Conservation (phyloP, 2,113 vertebrate genomes). For the Cynopterus brachyotis region DNA sequence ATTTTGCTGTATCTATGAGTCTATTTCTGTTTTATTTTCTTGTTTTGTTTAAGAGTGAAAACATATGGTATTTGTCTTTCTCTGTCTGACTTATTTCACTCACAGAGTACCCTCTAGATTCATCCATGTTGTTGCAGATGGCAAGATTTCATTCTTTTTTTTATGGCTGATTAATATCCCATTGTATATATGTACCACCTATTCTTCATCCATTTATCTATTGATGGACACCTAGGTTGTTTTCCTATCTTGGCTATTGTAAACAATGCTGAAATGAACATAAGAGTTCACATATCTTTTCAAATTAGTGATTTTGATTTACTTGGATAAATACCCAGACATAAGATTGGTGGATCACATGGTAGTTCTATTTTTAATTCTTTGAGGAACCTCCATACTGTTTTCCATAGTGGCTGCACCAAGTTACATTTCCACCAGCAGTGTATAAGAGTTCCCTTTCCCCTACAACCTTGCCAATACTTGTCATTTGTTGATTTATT, state of each 20-base stretch:
- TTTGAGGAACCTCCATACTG: background rate
- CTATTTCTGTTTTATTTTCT: background rate
- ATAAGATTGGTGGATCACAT: background rate
- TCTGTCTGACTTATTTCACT: background rate
- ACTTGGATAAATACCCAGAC: background rate
- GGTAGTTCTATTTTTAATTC: background rate
- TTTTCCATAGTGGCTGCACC: background rate
- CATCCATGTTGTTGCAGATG: background rate
- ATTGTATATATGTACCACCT: background rate
- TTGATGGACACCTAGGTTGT: background rate
- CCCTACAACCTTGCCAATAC: background rate
- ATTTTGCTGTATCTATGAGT: background rate
- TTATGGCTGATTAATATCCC: background rate
- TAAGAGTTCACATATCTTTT: background rate
- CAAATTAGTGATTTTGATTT: background rate
- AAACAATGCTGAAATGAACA: background rate
- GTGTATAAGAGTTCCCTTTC: background rate
- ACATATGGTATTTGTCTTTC: background rate
- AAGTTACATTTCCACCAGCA: background rate
- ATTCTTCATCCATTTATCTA: background rate
- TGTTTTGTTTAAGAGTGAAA: background rate
- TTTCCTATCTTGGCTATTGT: background rate
- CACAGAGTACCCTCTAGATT: background rate
- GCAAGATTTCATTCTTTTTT: background rate
- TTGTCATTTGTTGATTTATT: background rate